phyloP scores from a whole-genome alignment of 2,888 invertebrate genomes.

The Alsophila aescularia region DNA sequence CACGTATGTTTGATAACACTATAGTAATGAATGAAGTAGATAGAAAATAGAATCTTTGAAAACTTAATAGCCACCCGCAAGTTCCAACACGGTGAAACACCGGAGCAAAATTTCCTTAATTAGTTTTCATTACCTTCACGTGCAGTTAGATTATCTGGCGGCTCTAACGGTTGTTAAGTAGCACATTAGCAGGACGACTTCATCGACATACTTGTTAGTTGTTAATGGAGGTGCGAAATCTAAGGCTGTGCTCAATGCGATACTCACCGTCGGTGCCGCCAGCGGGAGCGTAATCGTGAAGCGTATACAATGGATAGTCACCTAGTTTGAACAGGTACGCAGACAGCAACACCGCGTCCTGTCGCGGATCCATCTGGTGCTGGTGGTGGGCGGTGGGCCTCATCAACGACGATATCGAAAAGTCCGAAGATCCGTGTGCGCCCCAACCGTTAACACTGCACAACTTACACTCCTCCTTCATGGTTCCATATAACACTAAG shows the following conservation, averaged over 20 bases:
- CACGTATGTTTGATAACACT: too few species aligned
- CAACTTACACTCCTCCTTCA: slow-evolving; percentile 83
- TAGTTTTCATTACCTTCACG: slow-evolving; percentile 34
- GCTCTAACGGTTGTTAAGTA: slow-evolving; percentile 36
- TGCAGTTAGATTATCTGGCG: slow-evolving; percentile 34
- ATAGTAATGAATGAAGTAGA: neutral
- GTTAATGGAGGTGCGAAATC: slow-evolving; percentile 51
- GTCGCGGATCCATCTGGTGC: slow-evolving; percentile 68
- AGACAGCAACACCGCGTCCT: slow-evolving; percentile 77
- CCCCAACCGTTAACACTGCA: slow-evolving; percentile 79
- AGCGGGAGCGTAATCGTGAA: slow-evolving; percentile 72
- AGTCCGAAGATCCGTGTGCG: slow-evolving; percentile 71
- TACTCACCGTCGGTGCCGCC: slow-evolving; percentile 78
- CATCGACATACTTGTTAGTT: slow-evolving; percentile 50
- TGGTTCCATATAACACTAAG: slow-evolving; percentile 52
- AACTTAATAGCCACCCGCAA: neutral
- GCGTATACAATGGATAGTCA: slow-evolving; percentile 81
- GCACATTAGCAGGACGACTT: slow-evolving; percentile 41
- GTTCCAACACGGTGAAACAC: neutral
- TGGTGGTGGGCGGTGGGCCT: slow-evolving; percentile 72
- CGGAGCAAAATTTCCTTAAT: slow-evolving; percentile 26
- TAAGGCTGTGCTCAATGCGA: slow-evolving; percentile 60
- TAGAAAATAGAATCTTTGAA: neutral
- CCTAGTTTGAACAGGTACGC: slow-evolving; percentile 84
- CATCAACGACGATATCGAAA: slow-evolving; percentile 80